Base-by-base conservation (phyloP, 2,888 invertebrate genomes). In the Diarsia dahlii region DNA sequence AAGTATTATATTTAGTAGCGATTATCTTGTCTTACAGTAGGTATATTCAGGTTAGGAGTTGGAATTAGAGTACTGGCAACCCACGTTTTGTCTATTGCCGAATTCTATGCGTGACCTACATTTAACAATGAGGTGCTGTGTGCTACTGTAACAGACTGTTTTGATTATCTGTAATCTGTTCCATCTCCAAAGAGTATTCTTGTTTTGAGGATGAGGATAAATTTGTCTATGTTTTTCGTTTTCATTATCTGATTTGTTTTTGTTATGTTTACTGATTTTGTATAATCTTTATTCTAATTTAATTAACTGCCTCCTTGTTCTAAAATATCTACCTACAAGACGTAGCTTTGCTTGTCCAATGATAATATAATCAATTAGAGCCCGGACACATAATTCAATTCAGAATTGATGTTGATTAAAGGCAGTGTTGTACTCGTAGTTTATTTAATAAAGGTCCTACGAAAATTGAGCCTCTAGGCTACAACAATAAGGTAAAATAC, bases 91-190 rank as follows among this genome's bases (percentile, higher is more conserved):
- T 83, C 78, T 83, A 83, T 84, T 80, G 76, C 89, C 84, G 74
- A 87, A 87, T 85, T 78, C 68, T 84, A 87, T 77, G 89, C 87
- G 83, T 84, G 89, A 86, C 91, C 91, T 89, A 91, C 71, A 87
- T 90, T 69, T 71, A 75, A 92, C 91, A 92, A 91, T 82, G 90
- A 85, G 80, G 75, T 82, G 81, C 88, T 93, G 90, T 92, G 75
- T 85, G 81, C 73, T 71, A 71, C 64, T 82, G 81, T 76, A 78
- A 81, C 90, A 90, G 81, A 81, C 88, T 89, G 92, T 87, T 90
- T 88, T 89, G 86, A 91, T 91, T 89, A 88, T 87, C 80, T 63
- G 81, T 89, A 89, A 90, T 90, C 89, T 90, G 83, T 87, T 84
- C 81, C 88, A 90, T 90, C 83, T 85, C 71, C 78, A 66, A 79